Base-by-base conservation (phyloP, 2,888 invertebrate species). In the Morpho helenor region DNA sequence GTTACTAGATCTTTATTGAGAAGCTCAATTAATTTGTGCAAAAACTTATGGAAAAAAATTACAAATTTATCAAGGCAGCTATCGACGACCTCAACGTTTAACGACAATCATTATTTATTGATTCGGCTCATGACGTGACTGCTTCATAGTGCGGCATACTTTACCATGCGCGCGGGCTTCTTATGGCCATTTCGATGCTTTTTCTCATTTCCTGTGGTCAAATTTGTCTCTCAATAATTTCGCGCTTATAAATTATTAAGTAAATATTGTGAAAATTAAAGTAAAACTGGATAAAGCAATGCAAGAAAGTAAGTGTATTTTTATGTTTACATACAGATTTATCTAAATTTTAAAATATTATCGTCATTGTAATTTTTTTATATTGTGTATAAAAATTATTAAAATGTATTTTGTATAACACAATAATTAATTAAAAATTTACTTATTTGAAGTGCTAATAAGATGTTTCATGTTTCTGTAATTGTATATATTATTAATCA, bases 111-210 rank as follows among this genome's bases (percentile, higher is more conserved):
- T 16, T 68, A 70, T 68, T 71, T 70, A 76, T 75, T 75, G 71
- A 73, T 73, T 74, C 71, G 72, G 63, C 66, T 59, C 66, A 65
- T 73, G 72, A 70, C 73, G 77, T 68, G 71, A 64, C 63, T 50
- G 56, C 54, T 57, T 52, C 61, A 66, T 66, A 68, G 66, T 61
- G 62, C 66, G 66, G 39, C 66, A 65, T 60, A 61, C 63, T 69
- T 62, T 63, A 64, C 56, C 61, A 56, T 61, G 64, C 65, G 68
- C 67, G 61, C 61, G 68, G 65, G 57, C 62, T 53, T 59, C 55
- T 16, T n/a, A 55, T 57, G 49, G 46, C 52, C 57, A 61, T 48
- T 61, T 49, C 31, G 40, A 57, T 50, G 46, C 23, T 52, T 55
- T 57, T 59, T 59, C 40, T 52, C 44, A 44, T 50, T 59, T 61